Base-by-base conservation (phyloP, 2,113 vertebrate species). In the Antechinus stuartii region DNA sequence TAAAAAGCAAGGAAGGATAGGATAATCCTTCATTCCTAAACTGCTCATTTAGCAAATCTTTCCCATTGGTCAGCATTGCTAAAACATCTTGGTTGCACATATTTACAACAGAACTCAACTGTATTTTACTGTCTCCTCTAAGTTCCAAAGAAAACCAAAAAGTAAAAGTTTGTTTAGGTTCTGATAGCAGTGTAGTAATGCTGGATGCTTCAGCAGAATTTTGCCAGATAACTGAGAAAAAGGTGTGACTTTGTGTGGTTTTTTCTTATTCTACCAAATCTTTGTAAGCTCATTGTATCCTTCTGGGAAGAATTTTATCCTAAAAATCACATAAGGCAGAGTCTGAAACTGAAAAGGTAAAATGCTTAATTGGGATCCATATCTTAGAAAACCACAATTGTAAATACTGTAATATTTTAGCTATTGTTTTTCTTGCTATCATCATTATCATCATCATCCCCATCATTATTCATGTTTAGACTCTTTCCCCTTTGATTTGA, bases 161-260 rank as follows among this genome's bases (percentile, higher is more conserved):
- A 68, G 11, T 14, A 35, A 12, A 68, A 68, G 12, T 35, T 68
- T 68, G 27, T 35, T 68, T 3, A 5, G 30, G 30, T 30, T 68
- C 61, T 68, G 61, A 68, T 68, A 68, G 11, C 61, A 35, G 10
- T 35, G 12, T 30, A 57, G 25, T 57, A 57, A 61, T 30, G 6
- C 57, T 61, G 14, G 12, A 5, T 68, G 30, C 30, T 35, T 68
- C 12, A 16, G 30, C 12, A 35, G 35, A 68, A 35, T 68, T 68
- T 12, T 3, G 12, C 11, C 12, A 35, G 57, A 35, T 68, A 68
- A 68, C 27, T 16, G 57, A 68, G 30, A 14, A 68, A 16, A 2
- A 4, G 30, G 12, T 14, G 4, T 35, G 0, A 14, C 30, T 35
- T 16, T 16, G 0, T 68, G 27, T 16, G 12, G 0, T 4, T 68